Conservation (phyloP, 2,888 invertebrate genomes). For the Torymus aiolomorphi region DNA sequence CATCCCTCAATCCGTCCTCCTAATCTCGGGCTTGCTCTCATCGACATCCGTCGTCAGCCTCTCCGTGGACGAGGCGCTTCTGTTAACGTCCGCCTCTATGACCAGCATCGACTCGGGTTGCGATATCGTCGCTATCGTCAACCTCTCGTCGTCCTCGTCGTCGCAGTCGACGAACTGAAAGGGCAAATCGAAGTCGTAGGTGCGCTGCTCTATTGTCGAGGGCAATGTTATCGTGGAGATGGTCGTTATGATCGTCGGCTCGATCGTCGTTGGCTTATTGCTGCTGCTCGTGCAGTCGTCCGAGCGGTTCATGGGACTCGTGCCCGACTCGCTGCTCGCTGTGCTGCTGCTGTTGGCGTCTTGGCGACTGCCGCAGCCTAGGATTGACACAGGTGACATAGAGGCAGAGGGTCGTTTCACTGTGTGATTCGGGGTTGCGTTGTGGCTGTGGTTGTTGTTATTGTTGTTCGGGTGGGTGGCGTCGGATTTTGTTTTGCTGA, state of each 20-base stretch:
- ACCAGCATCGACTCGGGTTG: constrained; percentile 65
- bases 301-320: too few species aligned
- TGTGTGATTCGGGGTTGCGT: too few species aligned
- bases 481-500: constrained; percentile 14
- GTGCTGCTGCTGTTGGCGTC: neutral
- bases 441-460: constrained; percentile 7
- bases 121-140: constrained; percentile 38
- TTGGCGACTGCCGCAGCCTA: constrained; percentile 20
- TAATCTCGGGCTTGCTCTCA: neutral
- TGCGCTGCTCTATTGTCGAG: constrained; percentile 12
- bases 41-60: constrained; percentile 28
- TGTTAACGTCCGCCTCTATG: constrained; percentile 68
- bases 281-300: too few species aligned
- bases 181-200: constrained; percentile 38
- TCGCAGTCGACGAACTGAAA: constrained; percentile 46
- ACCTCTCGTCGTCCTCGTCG: constrained; percentile 32
- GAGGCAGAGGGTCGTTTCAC: neutral
- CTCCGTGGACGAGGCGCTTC: constrained; percentile 44
- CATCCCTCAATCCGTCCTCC: too few species aligned
- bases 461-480: neutral
- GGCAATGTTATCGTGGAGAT: neutral
- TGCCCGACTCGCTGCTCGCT: constrained; percentile 5
- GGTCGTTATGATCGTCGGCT: neutral
- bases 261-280: neutral
- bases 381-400: constrained; percentile 33